Base-by-base conservation (phyloP, 2,113 vertebrate species). In the Protobothrops flavoviridis region DNA sequence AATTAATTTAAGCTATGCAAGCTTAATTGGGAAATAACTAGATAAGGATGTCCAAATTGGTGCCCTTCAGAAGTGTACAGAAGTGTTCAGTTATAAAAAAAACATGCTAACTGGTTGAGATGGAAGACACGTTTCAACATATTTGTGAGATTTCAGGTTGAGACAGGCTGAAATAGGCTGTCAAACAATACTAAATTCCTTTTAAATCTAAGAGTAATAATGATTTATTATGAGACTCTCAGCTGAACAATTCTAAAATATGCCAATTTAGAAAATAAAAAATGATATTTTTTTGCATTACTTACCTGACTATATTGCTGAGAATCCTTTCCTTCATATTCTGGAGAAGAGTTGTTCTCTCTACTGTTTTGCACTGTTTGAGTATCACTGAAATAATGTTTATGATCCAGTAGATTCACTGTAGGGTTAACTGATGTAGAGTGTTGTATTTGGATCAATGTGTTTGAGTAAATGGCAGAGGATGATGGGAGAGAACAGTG, bases 271-370 rank as follows among this genome's bases (percentile, higher is more conserved):
- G 17, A 81, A 43, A 74, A 74, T 13, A 17, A 5, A 50, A 69
- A 50, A 12, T 2, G 43, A 0, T 48, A 45, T 45, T 29, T 57
- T 91, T 48, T 26, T 39, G 45, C 23, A 24, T 95, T 95, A 97
- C 96, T 96, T 96, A 97, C 96, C 97, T 96, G 95, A 88, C 48
- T 17, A 33, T 2, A 1, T 0, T 24, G 4, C 52, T 20, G 39
- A 1, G 43, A 3, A 92, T 0, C 15, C 17, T 93, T 85, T 91
- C 23, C 92, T 0, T 0, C 89, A 3, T 86, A 88, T 55, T 93
- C 33, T 0, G 4, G 90, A 24, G 87, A 69, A 55, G 64, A 56
- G 45, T 3, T 93, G 93, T 52, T 5, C 64, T 61, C 64, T 20
- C 26, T 17, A 0, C 26, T 12, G 0, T 61, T 74, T 26, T 59